These are phyloP conservation scores for Heliconius ethilla DNA, from an alignment of 2,888 invertebrate genomes.

Conservation along the genomic window DNA sequence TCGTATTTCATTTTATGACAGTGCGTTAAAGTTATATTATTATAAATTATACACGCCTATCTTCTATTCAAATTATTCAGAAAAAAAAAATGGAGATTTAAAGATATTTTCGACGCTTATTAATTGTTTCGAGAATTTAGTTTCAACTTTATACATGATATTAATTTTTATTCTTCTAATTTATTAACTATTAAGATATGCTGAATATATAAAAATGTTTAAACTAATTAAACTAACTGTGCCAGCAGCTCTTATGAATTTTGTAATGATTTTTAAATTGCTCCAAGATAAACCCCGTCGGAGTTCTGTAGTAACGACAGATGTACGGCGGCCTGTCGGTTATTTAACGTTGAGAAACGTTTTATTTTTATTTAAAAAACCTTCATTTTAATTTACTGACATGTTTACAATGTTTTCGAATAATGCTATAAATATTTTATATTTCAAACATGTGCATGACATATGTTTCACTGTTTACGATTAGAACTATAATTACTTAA, in stretches of 20 bases:
- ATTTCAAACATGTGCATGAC: slow-evolving; percentile 10
- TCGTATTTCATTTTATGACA: slow-evolving; percentile 10
- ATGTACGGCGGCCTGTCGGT: slow-evolving; percentile 63
- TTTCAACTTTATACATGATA: background rate
- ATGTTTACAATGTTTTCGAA: slow-evolving; percentile 20
- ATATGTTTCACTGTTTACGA: slow-evolving; percentile 7
- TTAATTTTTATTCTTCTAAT: slow-evolving; percentile 1
- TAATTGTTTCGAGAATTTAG: background rate
- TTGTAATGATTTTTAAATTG: background rate
- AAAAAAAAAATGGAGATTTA: background rate
- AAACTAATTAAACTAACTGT: background rate
- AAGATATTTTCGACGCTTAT: background rate
- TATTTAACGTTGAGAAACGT: slow-evolving; percentile 32
- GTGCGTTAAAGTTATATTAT: background rate
- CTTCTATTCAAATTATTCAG: background rate
- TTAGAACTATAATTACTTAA: slow-evolving; percentile 10
- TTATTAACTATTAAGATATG: background rate
- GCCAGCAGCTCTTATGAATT: background rate
- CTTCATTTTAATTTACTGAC: slow-evolving; percentile 10
- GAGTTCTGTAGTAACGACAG: slow-evolving; percentile 57
- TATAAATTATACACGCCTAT: background rate
- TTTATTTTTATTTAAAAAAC: background rate
- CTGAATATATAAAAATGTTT: background rate
- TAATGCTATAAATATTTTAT: slow-evolving; percentile 19
- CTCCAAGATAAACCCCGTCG: slow-evolving; percentile 48